Evolutionary conservation across 2,113 vertebrate species (phyloP), one percentile per base, ranked within the genome.

Genomic region (Balaeniceps rex): DNA sequence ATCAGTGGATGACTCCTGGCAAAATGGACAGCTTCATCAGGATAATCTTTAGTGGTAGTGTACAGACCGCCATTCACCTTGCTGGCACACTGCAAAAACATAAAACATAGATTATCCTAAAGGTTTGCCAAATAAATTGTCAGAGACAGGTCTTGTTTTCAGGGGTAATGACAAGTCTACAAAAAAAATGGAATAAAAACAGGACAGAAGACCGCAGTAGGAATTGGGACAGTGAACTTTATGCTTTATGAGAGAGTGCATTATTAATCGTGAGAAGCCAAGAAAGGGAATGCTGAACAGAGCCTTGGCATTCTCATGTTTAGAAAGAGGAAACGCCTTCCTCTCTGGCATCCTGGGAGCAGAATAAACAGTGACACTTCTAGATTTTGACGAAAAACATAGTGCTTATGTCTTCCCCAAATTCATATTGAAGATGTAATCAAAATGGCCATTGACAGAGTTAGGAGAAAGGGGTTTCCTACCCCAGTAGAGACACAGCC

Each of bases 21-120:
- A 93, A 99, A 99, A 38, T 99, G 98, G 38, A 99, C 93, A 61
- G 99, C 99, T 86, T 99, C 99, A 44, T 99, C 99, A 1, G 99
- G 99, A 21, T 99, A 99, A 79, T 99, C 99, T 93, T 99, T 99
- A 1, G 99, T 99, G 75, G 98, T 99, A 57, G 98, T 98, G 49
- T 99, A 99, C 70, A 98, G 98, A 14, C 99, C 99, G 0, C 99
- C 99, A 0, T 99, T 99, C 74, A 99, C 98, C 96, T 99, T 99
- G 97, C 99, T 99, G 96, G 99, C 99, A 97, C 99, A 99, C 99
- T 99, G 97, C 64, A 68, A 61, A 95, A 97, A 81, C n/a, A 92
- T 1, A 95, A 91, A 83, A 52, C 11, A 92, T 2, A 34, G 7
- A 49, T 88, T 49, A 46, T 21, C 23, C 38, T 19, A 42, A 72